phyloP scores from a whole-genome alignment of 2,113 vertebrate genomes.

The Sula dactylatra region DNA sequence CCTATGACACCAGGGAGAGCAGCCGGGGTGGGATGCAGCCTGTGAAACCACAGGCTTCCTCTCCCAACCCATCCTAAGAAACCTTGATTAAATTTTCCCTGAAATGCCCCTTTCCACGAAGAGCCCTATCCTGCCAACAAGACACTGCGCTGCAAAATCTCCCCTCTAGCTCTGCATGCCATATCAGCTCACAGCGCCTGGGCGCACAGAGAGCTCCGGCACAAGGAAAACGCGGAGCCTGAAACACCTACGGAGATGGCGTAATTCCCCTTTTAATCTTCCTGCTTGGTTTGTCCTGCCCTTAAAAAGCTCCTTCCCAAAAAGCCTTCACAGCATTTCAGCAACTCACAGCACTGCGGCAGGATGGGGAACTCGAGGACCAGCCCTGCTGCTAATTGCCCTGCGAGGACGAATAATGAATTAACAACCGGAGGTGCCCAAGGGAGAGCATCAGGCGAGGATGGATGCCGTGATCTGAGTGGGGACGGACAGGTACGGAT shows the following conservation, averaged over 20 bases:
- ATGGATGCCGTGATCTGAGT: accelerated
- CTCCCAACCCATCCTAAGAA: not conserved
- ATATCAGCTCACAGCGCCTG: not conserved
- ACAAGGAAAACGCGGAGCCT: accelerated
- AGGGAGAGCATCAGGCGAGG: not conserved
- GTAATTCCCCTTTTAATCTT: not conserved
- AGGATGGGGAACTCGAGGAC: accelerated
- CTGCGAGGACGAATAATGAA: not conserved
- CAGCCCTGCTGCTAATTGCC: not conserved
- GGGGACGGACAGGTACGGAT: not conserved
- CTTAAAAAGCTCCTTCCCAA: not conserved
- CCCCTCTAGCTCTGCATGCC: not conserved
- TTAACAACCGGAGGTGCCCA: accelerated
- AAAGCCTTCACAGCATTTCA: not conserved
- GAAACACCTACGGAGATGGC: accelerated
- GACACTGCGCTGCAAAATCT: accelerated
- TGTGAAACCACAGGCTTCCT: not conserved
- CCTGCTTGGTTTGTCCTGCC: not conserved
- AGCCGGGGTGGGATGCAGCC: not conserved
- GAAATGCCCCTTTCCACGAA: accelerated
- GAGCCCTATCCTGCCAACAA: not conserved
- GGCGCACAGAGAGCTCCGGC: not conserved
- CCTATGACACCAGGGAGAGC: not conserved
- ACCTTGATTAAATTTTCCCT: not conserved
- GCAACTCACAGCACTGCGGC: accelerated